Conservation (phyloP, 2,113 vertebrate genomes). For the Hemiprocne comata region DNA sequence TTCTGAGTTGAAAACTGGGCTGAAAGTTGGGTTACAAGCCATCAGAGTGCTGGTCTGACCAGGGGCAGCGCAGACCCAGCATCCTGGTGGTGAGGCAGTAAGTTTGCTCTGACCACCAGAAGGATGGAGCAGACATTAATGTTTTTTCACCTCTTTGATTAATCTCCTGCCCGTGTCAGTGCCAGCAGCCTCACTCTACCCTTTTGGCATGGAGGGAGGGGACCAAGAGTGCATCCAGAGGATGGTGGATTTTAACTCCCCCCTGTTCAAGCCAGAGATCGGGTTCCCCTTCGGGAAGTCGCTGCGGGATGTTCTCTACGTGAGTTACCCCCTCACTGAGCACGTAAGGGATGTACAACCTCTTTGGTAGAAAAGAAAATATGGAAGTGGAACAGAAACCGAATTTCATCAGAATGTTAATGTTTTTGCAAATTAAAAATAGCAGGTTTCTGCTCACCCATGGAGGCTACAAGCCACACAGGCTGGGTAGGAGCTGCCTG, state of each 20-base stretch:
- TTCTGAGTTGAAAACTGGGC: background rate
- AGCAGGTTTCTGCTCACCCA: background rate
- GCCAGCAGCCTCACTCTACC: slow-evolving; percentile 42
- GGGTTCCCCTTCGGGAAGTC: slow-evolving; percentile 76
- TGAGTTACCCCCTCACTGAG: slow-evolving; percentile 38
- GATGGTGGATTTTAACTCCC: slow-evolving; percentile 70
- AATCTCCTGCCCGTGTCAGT: background rate
- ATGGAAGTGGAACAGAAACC: background rate
- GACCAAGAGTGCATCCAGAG: slow-evolving; percentile 36
- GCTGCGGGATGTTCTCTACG: slow-evolving; percentile 61
- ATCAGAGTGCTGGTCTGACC: fast-evolving
- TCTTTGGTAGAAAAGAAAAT: background rate
- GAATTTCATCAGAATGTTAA: background rate
- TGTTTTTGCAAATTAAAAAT: background rate
- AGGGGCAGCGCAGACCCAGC: background rate
- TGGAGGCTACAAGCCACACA: background rate
- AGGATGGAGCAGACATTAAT: background rate
- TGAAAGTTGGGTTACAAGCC: background rate
- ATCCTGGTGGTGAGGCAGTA: background rate
- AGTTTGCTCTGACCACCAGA: background rate
- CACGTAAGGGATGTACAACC: background rate
- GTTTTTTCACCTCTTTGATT: background rate
- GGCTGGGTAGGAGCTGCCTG: background rate
- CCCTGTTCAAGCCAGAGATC: slow-evolving; percentile 66
- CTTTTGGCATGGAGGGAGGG: background rate